phyloP scores from a whole-genome alignment of 2,113 vertebrate genomes.

The Globicephala melas region DNA sequence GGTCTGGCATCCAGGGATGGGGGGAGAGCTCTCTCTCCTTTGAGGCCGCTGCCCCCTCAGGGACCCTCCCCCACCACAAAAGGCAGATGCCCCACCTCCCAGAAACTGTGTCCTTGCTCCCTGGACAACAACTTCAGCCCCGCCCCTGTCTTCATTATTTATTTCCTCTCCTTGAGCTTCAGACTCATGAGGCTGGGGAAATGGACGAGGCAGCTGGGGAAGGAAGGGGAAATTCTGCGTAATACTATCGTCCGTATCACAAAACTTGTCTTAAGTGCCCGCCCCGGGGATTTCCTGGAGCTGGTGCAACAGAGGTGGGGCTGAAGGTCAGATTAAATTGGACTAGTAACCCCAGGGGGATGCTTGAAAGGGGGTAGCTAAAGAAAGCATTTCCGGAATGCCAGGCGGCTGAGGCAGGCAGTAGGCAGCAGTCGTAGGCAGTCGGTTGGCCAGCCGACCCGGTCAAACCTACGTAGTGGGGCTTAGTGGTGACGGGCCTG shows the following conservation, averaged over 20 bases:
- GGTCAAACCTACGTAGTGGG: constrained; percentile 43
- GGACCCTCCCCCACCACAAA: not conserved
- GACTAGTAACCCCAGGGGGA: constrained; percentile 70
- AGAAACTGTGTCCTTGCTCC: not conserved
- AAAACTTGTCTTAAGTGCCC: constrained; percentile 75
- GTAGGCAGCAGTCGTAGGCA: not conserved
- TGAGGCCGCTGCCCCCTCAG: not conserved
- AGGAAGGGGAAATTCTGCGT: constrained; percentile 66
- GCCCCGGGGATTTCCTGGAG: constrained; percentile 67
- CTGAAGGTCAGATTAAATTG: constrained; percentile 79
- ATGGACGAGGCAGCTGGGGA: constrained; percentile 34
- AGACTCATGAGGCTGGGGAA: constrained; percentile 16
- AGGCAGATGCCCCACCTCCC: not conserved
- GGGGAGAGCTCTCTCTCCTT: not conserved
- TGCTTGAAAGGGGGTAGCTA: constrained; percentile 59
- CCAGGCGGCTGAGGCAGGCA: not conserved
- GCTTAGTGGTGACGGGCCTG: constrained; percentile 32
- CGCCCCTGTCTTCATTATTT: not conserved
- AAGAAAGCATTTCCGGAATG: constrained; percentile 58
- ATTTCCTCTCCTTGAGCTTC: constrained; percentile 7
- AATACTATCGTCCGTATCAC: constrained; percentile 56
- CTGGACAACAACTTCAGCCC: not conserved
- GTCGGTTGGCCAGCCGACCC: not conserved
- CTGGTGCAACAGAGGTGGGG: constrained; percentile 66
- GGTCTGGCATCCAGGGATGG: not conserved